Conservation (phyloP, 2,888 invertebrate species). For the Eilema depressum region DNA sequence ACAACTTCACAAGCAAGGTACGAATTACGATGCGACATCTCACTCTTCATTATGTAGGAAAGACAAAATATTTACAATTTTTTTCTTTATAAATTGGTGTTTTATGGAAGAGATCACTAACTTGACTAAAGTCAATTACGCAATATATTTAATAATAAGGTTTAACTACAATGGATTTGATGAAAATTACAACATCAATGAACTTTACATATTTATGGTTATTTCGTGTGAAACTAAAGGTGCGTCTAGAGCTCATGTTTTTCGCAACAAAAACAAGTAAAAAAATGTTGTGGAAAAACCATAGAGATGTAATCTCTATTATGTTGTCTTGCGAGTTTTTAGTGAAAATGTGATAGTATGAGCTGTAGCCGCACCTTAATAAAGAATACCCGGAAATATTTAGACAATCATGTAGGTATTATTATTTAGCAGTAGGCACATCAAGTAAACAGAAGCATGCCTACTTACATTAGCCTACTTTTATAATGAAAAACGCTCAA, state of each 20-base stretch:
- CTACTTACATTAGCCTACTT: too few species aligned
- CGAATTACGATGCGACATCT: constrained; percentile 47
- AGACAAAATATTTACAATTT: constrained; percentile 51
- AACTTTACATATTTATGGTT: neutral
- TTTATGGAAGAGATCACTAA: constrained; percentile 19
- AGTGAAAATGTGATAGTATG: too few species aligned
- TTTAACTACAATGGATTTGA: neutral
- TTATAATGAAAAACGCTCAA: neutral
- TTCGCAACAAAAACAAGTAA: too few species aligned
- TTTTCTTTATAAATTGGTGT: constrained; percentile 42
- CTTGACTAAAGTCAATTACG: neutral
- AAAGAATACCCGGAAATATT: neutral
- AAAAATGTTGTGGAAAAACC: too few species aligned
- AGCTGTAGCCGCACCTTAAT: too few species aligned
- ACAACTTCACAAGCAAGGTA: constrained; percentile 53
- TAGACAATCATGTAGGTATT: neutral
- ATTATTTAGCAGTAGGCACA: neutral
- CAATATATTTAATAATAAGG: neutral
- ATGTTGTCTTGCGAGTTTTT: too few species aligned
- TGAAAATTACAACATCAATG: neutral
- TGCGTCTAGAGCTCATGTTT: too few species aligned
- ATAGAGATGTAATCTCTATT: too few species aligned
- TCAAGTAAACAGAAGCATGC: neutral
- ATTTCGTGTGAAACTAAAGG: neutral
- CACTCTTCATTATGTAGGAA: constrained; percentile 50